Evolutionary conservation across 2,888 invertebrate genomes (phyloP), one percentile per base, ranked within the genome.

Genomic region (Chalcis sispes): DNA sequence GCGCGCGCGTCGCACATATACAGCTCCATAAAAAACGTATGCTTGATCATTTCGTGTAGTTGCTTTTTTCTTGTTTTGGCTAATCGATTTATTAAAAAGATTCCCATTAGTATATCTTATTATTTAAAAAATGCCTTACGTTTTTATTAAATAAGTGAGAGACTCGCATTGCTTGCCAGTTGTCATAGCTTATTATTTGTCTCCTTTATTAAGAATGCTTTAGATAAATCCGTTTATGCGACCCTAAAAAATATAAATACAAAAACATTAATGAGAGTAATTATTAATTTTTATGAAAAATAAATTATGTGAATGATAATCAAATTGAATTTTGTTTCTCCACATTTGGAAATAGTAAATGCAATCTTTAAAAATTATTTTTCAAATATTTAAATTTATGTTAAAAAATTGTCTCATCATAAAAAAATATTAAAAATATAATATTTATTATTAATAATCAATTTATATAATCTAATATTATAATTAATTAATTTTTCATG

Each of bases 51-150:
- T 76, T 59, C 46, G 54, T 78, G 62, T 76, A 66, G 20, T 71
- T 56, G 25, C 25, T 74, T 69, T 67, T 62, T 72, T 56, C 32
- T 62, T 15, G 50, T 65, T 72, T 75, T 69, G 65, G 27, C 66
- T 81, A 80, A 86, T 83, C 83, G 82, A 84, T 87, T 88, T 86
- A 86, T 86, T 85, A 86, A 86, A 88, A 83, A 86, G 85, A 85
- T 86, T 87, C 87, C 86, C 85, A 87, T 84, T 86, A 87, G 84
- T 84, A 86, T 75, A 79, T 85, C 86, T 86, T 86, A 86, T 87
- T 82, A 85, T 85, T 85, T 72, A 72, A 87, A 85, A 88, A 88
- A 87, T 86, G 85, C 85, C 86, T 87, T 87, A 87, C 79, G 81
- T 83, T 78, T 81, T 84, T 85, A 85, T 86, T 86, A 86, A 87